Evolutionary conservation across 2,113 vertebrate species (phyloP).

Genomic region (Nyctibius bracteatus): DNA sequence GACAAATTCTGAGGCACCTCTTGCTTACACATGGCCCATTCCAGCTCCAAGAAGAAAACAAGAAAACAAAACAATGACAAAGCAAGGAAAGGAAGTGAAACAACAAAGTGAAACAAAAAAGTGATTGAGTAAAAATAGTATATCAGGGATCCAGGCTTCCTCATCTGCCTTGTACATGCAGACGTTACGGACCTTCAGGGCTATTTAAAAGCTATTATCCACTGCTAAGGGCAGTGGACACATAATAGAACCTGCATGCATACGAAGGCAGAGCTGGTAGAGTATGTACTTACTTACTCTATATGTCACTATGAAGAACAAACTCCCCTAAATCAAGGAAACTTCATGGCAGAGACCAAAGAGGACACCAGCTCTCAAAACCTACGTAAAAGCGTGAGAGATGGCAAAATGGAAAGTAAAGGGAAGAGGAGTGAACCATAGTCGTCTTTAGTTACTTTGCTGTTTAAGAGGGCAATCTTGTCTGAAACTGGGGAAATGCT

Average conservation of each 20-base stretch:
- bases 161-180: not conserved
- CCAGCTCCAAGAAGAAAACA: not conserved
- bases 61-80: not conserved
- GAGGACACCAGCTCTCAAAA: not conserved
- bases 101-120: not conserved
- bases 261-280: not conserved
- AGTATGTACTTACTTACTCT: not conserved
- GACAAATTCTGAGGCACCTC: not conserved
- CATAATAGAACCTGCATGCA: accelerated
- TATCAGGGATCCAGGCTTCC: not conserved
- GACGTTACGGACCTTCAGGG: not conserved
- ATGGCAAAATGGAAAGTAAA: not conserved
- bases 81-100: not conserved
- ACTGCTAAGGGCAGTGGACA: not conserved
- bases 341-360: not conserved
- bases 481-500: not conserved
- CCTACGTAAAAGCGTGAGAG: not conserved
- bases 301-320: not conserved
- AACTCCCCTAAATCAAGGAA: not conserved
- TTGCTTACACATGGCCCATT: not conserved
- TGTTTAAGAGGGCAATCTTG: not conserved
- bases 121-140: not conserved
- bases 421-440: not conserved
- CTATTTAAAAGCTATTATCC: not conserved
- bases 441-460: not conserved